phyloP scores from a whole-genome alignment of 2,113 vertebrate genomes.

The Oryzias woworae region DNA sequence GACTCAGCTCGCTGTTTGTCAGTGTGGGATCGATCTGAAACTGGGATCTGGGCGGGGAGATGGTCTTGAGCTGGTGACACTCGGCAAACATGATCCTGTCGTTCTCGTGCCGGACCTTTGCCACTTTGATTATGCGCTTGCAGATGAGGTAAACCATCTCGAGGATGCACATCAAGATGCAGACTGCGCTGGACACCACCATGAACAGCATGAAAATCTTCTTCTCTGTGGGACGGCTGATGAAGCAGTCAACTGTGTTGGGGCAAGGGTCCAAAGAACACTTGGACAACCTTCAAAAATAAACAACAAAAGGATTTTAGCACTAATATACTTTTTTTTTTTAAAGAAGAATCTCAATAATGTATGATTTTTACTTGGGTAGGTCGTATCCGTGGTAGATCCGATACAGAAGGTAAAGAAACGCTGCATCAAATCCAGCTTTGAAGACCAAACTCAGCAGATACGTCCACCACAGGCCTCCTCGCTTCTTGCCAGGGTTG shows the following conservation, averaged over 20 bases:
- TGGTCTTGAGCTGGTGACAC: slow-evolving; percentile 46
- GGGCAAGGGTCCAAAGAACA: slow-evolving; percentile 83
- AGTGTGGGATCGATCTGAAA: slow-evolving; percentile 47
- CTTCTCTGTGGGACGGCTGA: slow-evolving; percentile 91
- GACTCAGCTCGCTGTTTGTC: slow-evolving; percentile 39
- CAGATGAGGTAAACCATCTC: slow-evolving; percentile 86
- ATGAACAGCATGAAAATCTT: slow-evolving; percentile 96
- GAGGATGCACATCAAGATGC: slow-evolving; percentile 83
- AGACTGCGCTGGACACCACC: slow-evolving; percentile 82
- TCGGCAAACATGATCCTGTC: slow-evolving; percentile 44
- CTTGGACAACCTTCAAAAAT: slow-evolving; percentile 75
- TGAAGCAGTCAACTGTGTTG: slow-evolving; percentile 85
- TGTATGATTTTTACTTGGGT: slow-evolving; percentile 64
- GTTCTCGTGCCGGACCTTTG: slow-evolving; percentile 27
- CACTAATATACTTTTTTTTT: not conserved
- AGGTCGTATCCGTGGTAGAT: slow-evolving; percentile 86
- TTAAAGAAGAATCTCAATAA: not conserved
- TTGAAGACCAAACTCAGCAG: slow-evolving; percentile 88
- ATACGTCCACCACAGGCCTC: slow-evolving; percentile 84
- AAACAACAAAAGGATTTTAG: not conserved
- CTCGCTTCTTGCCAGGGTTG: slow-evolving; percentile 87
- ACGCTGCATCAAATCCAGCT: slow-evolving; percentile 78
- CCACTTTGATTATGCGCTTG: slow-evolving; percentile 75
- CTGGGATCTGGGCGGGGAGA: slow-evolving; percentile 39
- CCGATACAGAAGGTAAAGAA: slow-evolving; percentile 85